Base-by-base conservation (phyloP, 1,140 invertebrate genomes). In the Sinonovacula constricta region DNA sequence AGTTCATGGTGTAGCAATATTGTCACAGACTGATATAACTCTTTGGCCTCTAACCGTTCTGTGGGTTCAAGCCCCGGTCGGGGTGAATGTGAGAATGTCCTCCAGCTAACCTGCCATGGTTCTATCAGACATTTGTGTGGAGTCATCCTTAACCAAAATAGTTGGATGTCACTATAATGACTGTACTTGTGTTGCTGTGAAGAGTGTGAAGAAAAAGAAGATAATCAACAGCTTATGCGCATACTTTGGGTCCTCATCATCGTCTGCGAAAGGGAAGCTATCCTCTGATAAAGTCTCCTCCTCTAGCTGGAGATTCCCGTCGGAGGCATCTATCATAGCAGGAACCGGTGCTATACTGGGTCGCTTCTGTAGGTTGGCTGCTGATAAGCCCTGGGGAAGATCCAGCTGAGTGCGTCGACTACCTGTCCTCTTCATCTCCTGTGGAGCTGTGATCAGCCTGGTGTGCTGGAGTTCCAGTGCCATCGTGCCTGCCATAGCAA, bases 291-390 rank as follows among this genome's bases (percentile, higher is more conserved):
- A 33, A 0, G 65, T 78, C 28, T 69, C 75, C 7, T 78, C 67
- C 36, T 78, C 75, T 30, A 85, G 39, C 26, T 85, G 86, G 56
- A 89, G 81, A 26, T 83, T 83, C 10, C 88, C 86, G 57, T 84
- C 83, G 51, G 75, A 80, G 15, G 90, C 80, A 28, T 91, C 91
- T 22, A 92, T 77, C 63, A 91, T 87, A 33, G 91, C 91, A 0
- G 91, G 91, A 5, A 92, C 91, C 0, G 91, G 91, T 2, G 91
- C 91, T 34, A 92, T 92, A 76, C 90, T 91, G 0, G 91, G 90
- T 18, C 91, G 71, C 71, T 89, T 88, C 59, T 89, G 85, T 53
- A 89, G 67, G 54, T 81, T 89, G 56, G 83, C 77, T 3, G 85
- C 83, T 49, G 79, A 87, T 10, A 89, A 68, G 30, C 86, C 87